A percentile compares a stretch with the other conserved stretches of the same genome.
These are phyloP conservation scores for Hypomesus transpacificus DNA, from an alignment of 2,113 vertebrate species.

Conservation along the genomic window DNA sequence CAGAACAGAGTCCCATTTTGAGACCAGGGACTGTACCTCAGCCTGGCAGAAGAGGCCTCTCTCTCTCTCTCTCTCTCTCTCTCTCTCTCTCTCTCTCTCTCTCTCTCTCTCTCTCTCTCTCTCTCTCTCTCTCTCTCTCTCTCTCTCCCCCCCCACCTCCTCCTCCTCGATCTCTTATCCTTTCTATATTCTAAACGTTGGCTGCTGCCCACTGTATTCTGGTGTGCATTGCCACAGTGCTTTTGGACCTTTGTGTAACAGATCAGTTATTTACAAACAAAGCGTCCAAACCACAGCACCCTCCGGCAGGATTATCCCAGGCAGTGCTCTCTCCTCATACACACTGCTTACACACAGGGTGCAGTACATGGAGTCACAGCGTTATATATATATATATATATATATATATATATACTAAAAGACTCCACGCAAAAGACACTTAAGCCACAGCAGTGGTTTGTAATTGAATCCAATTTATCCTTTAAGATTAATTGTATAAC, in stretches of 20 bases:
- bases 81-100: conserved; percentile 49
- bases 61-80: conserved; percentile 47
- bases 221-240: conserved; percentile 75
- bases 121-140: no score
- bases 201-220: conserved; percentile 76
- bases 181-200: conserved; percentile 69
- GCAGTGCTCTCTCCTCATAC: conserved; percentile 75
- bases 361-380: not conserved
- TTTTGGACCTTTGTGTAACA: conserved; percentile 72
- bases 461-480: no score
- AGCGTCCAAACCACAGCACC: conserved; percentile 72
- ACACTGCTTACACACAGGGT: not conserved
- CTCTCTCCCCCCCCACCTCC: conserved; percentile 27
- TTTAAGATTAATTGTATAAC: no score
- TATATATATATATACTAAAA: not conserved
- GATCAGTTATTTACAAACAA: conserved; percentile 64
- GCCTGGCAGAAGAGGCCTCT: conserved; percentile 52
- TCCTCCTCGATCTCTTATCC: conserved; percentile 48
- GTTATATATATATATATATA: not conserved
- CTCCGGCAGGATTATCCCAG: conserved; percentile 73
- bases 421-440: not conserved
- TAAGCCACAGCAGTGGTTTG: no score
- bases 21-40: conserved; percentile 70
- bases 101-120: conserved; percentile 46
- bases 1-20: conserved; percentile 98